These are phyloP conservation scores for Rhamphomyia laevipes DNA, from an alignment of 2,888 invertebrate species.

Conservation along the genomic window DNA sequence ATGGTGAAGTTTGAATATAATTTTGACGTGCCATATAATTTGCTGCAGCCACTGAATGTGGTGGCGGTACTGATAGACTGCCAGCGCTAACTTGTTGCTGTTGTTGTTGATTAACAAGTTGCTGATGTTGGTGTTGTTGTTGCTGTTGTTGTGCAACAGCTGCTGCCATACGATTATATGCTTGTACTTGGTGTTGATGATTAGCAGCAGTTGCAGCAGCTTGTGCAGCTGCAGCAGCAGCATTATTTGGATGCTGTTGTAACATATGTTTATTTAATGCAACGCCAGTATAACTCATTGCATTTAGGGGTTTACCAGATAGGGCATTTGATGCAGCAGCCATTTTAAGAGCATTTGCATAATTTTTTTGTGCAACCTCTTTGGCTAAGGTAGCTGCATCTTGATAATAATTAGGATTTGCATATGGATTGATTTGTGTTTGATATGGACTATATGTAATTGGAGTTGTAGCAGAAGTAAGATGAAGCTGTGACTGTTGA, in stretches of 20 bases:
- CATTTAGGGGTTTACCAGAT: slow-evolving; percentile 43
- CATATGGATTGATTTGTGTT: slow-evolving; percentile 17
- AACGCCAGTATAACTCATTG: slow-evolving; percentile 55
- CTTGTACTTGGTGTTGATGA: slow-evolving; percentile 18
- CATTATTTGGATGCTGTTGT: slow-evolving; percentile 8
- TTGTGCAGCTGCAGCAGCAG: slow-evolving; percentile 18
- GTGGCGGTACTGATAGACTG: background rate
- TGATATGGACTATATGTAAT: slow-evolving; percentile 19
- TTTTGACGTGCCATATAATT: background rate
- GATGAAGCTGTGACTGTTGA: slow-evolving; percentile 14
- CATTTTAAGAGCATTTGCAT: slow-evolving; percentile 60
- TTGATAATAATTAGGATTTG: slow-evolving; percentile 29
- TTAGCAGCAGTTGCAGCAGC: slow-evolving; percentile 19
- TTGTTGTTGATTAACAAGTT: background rate
- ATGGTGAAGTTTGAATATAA: slow-evolving; percentile 3
- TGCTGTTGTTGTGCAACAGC: slow-evolving; percentile 27
- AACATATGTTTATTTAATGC: slow-evolving; percentile 47
- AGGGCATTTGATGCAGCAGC: slow-evolving; percentile 38
- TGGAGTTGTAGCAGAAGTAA: slow-evolving; percentile 3
- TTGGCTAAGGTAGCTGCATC: slow-evolving; percentile 61
- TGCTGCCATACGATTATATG: slow-evolving; percentile 1
- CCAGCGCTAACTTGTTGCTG: background rate
- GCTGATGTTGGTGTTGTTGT: slow-evolving; percentile 15
- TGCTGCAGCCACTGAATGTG: background rate
- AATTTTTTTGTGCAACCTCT: slow-evolving; percentile 73